phyloP scores from a whole-genome alignment of 2,113 vertebrate species.

The Sebastes schlegelii region DNA sequence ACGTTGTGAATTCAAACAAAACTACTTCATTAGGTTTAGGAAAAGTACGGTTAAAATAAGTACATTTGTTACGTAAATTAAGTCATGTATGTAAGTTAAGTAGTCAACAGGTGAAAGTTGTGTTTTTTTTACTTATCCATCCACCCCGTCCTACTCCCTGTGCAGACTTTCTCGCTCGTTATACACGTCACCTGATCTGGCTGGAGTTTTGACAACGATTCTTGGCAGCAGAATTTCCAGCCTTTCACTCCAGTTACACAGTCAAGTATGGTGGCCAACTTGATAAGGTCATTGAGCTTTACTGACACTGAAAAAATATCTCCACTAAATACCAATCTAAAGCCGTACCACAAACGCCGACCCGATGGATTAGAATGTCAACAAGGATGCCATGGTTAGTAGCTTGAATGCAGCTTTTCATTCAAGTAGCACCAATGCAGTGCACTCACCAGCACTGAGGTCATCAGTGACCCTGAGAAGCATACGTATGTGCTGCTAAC shows the following conservation, averaged over 20 bases:
- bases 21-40: not conserved
- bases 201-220: not conserved
- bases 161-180: no score
- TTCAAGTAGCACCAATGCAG: slow-evolving; percentile 42
- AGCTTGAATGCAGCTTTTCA: slow-evolving; percentile 28
- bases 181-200: not conserved
- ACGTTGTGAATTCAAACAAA: not conserved
- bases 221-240: not conserved
- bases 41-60: not conserved
- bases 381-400: slow-evolving; percentile 27
- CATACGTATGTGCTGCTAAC: not conserved
- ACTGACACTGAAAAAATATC: not conserved
- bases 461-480: slow-evolving; percentile 13
- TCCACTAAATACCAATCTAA: slow-evolving; percentile 1
- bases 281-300: not conserved
- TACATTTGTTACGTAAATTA: not conserved
- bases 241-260: not conserved
- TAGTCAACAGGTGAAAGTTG: no score
- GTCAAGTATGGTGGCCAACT: not conserved
- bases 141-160: no score
- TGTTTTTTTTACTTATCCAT: no score
- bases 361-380: slow-evolving; percentile 27
- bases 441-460: slow-evolving; percentile 21
- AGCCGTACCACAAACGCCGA: slow-evolving; percentile 21
- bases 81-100: no score